Conservation (phyloP, 2,113 vertebrate genomes). For the Austrofundulus limnaeus region DNA sequence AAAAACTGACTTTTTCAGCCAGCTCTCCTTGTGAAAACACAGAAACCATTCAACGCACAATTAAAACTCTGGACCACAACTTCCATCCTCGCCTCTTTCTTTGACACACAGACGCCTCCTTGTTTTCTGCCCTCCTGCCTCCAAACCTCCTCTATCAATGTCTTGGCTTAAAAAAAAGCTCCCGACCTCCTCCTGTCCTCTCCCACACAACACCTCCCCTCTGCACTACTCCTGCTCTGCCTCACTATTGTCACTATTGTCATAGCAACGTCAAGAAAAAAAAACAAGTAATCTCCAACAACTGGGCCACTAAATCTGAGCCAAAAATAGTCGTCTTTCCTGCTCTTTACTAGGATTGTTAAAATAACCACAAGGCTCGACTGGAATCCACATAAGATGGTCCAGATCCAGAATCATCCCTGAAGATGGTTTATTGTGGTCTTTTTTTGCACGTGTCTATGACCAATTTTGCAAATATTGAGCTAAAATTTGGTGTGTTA, state of each 20-base stretch:
- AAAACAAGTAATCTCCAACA: slow-evolving; percentile 53
- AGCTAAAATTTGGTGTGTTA: no score
- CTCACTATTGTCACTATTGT: slow-evolving; percentile 65
- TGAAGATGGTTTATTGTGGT: no score
- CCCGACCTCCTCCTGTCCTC: slow-evolving; percentile 24
- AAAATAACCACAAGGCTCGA: slow-evolving; percentile 11
- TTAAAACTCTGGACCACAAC: no score
- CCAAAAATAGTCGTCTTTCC: slow-evolving; percentile 51
- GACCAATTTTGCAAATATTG: no score
- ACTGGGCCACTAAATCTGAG: slow-evolving; percentile 23
- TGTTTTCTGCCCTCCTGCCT: slow-evolving; percentile 53
- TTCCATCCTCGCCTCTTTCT: slow-evolving; percentile 37
- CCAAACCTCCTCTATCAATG: slow-evolving; percentile 40
- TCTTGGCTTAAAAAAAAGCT: slow-evolving; percentile 54
- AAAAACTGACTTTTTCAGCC: slow-evolving; percentile 4
- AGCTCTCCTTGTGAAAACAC: background rate
- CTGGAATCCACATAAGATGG: slow-evolving; percentile 19
- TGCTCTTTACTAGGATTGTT: slow-evolving; percentile 21
- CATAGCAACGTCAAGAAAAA: slow-evolving; percentile 70
- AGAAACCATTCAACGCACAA: slow-evolving; percentile 5
- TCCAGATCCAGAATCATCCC: slow-evolving; percentile 9
- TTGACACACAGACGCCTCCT: slow-evolving; percentile 42
- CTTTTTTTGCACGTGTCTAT: no score
- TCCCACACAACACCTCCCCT: slow-evolving; percentile 20
- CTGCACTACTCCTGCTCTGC: slow-evolving; percentile 38